Conservation (phyloP, 2,113 vertebrate genomes). For the Talpa occidentalis region DNA sequence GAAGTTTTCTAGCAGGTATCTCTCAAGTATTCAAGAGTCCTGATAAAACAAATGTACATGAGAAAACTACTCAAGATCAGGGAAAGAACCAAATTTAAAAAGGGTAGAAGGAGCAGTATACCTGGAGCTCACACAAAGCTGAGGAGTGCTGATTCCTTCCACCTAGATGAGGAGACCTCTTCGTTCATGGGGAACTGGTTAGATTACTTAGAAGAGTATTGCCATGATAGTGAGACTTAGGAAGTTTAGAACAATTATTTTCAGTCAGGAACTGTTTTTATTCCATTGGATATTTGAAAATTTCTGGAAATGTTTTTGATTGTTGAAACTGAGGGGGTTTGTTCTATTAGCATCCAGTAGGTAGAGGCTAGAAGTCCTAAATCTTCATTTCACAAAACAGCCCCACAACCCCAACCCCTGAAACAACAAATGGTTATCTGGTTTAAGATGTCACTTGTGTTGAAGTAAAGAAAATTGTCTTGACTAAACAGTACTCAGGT, state of each 20-base stretch:
- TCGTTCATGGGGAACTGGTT: not conserved
- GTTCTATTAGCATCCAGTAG: not conserved
- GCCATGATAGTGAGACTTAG: accelerated
- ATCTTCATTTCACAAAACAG: not conserved
- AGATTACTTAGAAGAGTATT: not conserved
- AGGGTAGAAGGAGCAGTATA: not conserved
- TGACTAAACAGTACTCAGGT: not conserved
- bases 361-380: not conserved
- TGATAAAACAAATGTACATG: accelerated
- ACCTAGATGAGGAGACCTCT: not conserved
- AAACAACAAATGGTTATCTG: too few relatives aligned
- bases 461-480: not conserved
- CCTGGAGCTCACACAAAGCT: not conserved
- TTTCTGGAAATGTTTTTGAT: not conserved
- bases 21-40: not conserved
- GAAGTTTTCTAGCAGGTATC: accelerated
- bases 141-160: not conserved
- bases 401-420: accelerated
- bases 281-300: accelerated
- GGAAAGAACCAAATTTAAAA: not conserved
- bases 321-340: not conserved
- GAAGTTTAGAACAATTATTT: not conserved
- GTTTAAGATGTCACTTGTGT: too few relatives aligned
- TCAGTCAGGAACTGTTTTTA: not conserved
- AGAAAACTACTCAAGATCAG: not conserved